Conservation (phyloP, 2,113 vertebrate genomes). For the Elephas maximus region DNA sequence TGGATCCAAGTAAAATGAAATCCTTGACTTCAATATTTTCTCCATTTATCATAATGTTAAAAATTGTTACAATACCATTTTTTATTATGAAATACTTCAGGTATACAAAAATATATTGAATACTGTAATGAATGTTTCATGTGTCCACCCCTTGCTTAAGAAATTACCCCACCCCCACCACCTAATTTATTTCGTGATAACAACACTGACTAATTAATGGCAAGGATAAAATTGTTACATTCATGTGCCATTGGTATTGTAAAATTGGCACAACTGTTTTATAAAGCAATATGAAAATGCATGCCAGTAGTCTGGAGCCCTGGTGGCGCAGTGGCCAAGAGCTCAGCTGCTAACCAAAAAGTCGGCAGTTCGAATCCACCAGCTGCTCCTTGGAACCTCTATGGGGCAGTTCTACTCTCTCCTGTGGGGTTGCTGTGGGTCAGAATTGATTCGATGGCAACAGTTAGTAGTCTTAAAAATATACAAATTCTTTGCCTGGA, state of each 20-base stretch:
- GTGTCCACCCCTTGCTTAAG: background rate
- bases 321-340: too few species aligned
- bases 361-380: too few species aligned
- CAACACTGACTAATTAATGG: background rate
- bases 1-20: too few species aligned
- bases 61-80: background rate
- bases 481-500: background rate
- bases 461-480: background rate
- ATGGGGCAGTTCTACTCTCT: too few species aligned
- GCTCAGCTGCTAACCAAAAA: too few species aligned
- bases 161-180: background rate
- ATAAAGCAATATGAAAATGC: background rate
- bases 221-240: background rate
- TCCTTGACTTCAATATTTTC: too few species aligned
- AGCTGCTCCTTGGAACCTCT: too few species aligned
- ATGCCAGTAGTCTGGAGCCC: background rate
- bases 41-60: background rate
- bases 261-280: conserved; percentile 32
- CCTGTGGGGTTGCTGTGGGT: too few species aligned
- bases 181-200: background rate
- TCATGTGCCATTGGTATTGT: background rate
- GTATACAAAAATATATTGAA: background rate
- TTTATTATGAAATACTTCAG: background rate
- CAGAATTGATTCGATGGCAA: too few species aligned
- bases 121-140: conserved; percentile 9